A percentile compares a stretch with the other conserved stretches of the same genome.
Conservation (phyloP, 2,888 invertebrate species). For the Xanthorhoe designata region DNA sequence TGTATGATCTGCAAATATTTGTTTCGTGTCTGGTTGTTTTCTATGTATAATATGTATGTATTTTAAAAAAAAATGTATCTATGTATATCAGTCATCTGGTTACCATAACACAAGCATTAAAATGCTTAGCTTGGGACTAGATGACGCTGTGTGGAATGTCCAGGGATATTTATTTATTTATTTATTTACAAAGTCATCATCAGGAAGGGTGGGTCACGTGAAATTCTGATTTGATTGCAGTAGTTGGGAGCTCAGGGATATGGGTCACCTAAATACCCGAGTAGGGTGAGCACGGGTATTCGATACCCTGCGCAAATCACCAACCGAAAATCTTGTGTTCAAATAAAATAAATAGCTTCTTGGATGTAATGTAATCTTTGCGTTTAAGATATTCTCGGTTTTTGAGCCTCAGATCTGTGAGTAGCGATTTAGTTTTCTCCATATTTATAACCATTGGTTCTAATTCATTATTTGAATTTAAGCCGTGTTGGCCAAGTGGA, state of each 20-base stretch:
- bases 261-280: constrained; percentile 76
- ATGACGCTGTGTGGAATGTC: too few relatives aligned
- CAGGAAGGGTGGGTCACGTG: constrained; percentile 41
- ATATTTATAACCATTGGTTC: too few relatives aligned
- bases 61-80: too few relatives aligned
- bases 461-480: too few relatives aligned
- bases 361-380: not conserved
- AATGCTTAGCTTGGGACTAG: too few relatives aligned
- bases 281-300: constrained; percentile 19
- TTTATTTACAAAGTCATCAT: not conserved
- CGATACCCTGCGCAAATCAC: not conserved
- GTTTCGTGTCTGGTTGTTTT: too few relatives aligned
- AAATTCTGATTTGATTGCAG: constrained; percentile 72
- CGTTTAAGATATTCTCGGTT: not conserved
- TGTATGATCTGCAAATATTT: too few relatives aligned
- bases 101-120: too few relatives aligned
- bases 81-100: too few relatives aligned
- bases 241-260: constrained; percentile 69
- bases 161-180: too few relatives aligned
- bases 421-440: not conserved
- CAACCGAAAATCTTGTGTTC: not conserved
- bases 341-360: not conserved
- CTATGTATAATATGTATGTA: too few relatives aligned
- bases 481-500: too few relatives aligned
- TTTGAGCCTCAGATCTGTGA: not conserved